Evolutionary conservation across 2,888 invertebrate species (phyloP), one percentile per base, ranked within the genome.

Genomic region (Petrolisthes cinctipes): DNA sequence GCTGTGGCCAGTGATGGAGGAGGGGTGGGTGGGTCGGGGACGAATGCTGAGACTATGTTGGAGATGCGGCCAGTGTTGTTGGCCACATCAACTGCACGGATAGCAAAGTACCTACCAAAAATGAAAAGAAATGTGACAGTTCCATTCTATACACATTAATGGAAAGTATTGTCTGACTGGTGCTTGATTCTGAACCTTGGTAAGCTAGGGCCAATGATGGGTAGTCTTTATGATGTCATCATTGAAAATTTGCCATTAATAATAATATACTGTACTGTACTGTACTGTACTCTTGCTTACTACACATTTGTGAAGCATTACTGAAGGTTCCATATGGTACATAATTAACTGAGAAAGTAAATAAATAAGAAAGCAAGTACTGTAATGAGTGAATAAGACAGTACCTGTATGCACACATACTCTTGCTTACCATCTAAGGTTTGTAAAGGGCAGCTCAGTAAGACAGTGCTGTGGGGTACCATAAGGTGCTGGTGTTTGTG

Each of bases 31-130:
- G 93, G 94, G 2, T 94, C 94, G 1, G 94, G 93, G 0, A 95
- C 93, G 86, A 93, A 92, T 9, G 94, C 93, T 20, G 94, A 92
- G 1, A 94, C 94, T 92, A 94, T 94, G 91, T 95, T 95, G 3
- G 95, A 95, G 57, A 92, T 86, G n/a, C 89, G 90, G n/a, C 91
- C 91, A 0, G 94, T 93, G 9, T 94, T 94, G 3, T 92, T 92
- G 61, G 93, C 91, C 86, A 93, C 93, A 3, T 94, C 93, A 91
- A 93, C 93, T 0, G 94, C 94, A 54, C 94, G 93, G 2, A 95
- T 92, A 5, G 94, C 94, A 90, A 95, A 93, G 91, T 94, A 95
- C 90, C 90, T 11, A 76, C 51, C 9, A 9, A 37, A n/a, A 5
- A 76, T 53, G 37, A 37, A 11, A 71, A 71, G 17, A 11, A 17